Conservation (phyloP, 2,888 invertebrate genomes). For the Monopis laevigella region DNA sequence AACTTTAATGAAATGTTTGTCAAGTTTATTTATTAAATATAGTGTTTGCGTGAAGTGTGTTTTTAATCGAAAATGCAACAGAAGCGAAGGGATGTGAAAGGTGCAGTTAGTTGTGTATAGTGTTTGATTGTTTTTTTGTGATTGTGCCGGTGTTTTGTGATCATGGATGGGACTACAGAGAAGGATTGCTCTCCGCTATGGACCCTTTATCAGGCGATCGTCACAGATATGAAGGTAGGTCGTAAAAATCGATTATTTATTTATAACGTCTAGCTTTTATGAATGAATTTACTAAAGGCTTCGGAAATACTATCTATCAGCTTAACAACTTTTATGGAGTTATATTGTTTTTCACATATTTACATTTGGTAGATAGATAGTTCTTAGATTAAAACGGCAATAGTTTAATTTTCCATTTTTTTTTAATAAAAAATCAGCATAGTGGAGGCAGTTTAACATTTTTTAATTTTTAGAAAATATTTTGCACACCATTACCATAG, state of each 20-base stretch:
- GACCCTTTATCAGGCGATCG: slow-evolving; percentile 93
- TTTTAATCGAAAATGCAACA: slow-evolving; percentile 44
- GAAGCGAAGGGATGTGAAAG: slow-evolving; percentile 35
- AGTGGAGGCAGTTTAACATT: no score
- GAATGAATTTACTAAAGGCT: not conserved
- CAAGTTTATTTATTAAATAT: slow-evolving; percentile 25
- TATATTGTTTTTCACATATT: no score
- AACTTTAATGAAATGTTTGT: slow-evolving; percentile 52
- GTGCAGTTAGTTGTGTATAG: slow-evolving; percentile 31
- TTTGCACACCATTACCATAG: no score
- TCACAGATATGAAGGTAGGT: slow-evolving; percentile 96
- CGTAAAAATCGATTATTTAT: slow-evolving; percentile 13
- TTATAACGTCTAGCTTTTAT: not conserved
- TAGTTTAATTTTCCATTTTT: no score
- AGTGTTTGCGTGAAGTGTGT: slow-evolving; percentile 21
- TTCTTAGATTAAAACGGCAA: no score
- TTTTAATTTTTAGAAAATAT: no score
- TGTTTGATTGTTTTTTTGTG: slow-evolving; percentile 28
- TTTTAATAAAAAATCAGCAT: no score
- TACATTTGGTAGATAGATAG: no score
- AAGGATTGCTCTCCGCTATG: slow-evolving; percentile 91
- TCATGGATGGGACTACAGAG: slow-evolving; percentile 78
- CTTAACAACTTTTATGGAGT: no score
- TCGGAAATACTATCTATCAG: not conserved
- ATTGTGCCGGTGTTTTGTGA: slow-evolving; percentile 30